Conservation (phyloP, 2,113 vertebrate genomes). For the Gavialis gangeticus region DNA sequence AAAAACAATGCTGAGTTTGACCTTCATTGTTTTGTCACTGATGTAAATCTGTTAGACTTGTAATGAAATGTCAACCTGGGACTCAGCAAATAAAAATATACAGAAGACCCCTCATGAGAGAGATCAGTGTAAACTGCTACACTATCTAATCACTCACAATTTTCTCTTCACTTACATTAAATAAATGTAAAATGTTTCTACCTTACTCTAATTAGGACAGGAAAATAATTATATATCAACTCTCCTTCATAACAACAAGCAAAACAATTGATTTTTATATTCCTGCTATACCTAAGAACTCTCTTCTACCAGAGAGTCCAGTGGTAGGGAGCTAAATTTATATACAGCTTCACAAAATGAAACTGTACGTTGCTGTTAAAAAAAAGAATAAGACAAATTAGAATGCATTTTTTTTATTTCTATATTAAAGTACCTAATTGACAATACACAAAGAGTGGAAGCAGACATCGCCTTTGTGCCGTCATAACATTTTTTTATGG, state of each 20-base stretch:
- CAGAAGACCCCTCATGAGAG: neutral
- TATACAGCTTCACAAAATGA: neutral
- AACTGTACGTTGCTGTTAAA: neutral
- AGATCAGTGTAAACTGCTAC: neutral
- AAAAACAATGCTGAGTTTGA: neutral
- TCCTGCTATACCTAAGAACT: too few species aligned
- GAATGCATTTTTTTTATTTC: neutral
- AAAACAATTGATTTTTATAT: neutral
- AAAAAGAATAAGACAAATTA: neutral
- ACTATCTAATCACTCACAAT: rapidly evolving
- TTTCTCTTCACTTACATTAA: neutral
- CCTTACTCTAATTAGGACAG: neutral
- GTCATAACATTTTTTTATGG: too few species aligned
- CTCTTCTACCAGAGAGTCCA: too few species aligned
- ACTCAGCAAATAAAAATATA: neutral
- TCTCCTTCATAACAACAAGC: neutral
- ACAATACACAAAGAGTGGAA: neutral
- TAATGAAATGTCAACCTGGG: slow-evolving; percentile 22
- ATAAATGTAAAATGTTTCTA: neutral
- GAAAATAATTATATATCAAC: neutral
- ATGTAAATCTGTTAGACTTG: slow-evolving; percentile 1
- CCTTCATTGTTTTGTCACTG: neutral
- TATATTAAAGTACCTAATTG: neutral
- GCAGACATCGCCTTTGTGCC: too few species aligned
- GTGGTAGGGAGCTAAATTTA: neutral